Evolutionary conservation across 2,113 vertebrate genomes (phyloP), one percentile per base, ranked within the genome.

Genomic region (Cryptotis parvus): DNA sequence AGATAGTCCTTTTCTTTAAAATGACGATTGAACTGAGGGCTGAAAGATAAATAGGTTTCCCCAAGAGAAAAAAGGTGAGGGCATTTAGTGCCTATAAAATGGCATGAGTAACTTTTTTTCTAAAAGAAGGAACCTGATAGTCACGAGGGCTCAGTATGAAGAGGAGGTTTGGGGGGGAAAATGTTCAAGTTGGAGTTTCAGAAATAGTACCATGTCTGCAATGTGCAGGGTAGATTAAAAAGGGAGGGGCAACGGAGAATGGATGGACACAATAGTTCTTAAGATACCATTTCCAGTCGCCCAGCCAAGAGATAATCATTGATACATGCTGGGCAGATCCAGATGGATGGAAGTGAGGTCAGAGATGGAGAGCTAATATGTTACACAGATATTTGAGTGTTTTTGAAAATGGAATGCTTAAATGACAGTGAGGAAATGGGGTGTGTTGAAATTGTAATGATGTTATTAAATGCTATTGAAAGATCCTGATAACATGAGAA

Each of bases 401-500:
- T 45, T 0, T 27, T 16, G 39, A 33, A 88, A 75, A 79, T 27
- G 20, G 43, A 82, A 35, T 55, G 27, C 58, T 52, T 24, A 35
- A 61, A 43, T 35, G 72, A 33, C 35, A 75, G 5, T 24, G 29
- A 90, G 16, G 24, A 16, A 79, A 87, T 66, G 52, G 10, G 3
- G 22, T 81, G 4, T 66, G 39, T 79, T 75, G 63, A 79, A 63
- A 61, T 35, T 80, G 4, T 73, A 75, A 29, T 70, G 45, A 26
- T 33, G 41, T 55, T 73, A 20, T 55, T 73, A 20, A 90, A 49
- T 84, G 14, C 31, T 92, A 20, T 68, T 84, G 63, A 89, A 18
- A 83, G n/a, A 14, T 43, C 90, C 81, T 68, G 22, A 39, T 79
- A 65, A 83, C 22, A 52, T 24, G 16, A 78, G 41, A 84, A 85